A percentile compares a stretch with the other conserved stretches of the same genome.
Evolutionary conservation across 2,113 vertebrate species (phyloP).

Genomic region (Strix aluco): DNA sequence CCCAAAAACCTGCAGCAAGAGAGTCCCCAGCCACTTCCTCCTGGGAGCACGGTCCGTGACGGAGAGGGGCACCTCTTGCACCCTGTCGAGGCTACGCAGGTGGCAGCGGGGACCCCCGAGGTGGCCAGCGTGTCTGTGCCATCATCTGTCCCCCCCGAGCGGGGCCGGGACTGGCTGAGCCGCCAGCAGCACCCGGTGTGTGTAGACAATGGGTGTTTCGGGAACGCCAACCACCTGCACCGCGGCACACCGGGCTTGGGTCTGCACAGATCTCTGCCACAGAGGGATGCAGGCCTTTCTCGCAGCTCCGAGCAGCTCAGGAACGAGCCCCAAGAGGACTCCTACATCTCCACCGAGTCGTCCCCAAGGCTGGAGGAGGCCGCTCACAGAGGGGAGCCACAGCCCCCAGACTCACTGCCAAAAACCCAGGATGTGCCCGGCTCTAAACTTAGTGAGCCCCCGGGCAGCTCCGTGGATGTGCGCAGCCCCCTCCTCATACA

Average conservation of each 20-base stretch:
- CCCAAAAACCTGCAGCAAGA: not conserved
- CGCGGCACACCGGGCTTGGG: fast-evolving
- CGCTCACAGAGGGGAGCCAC: fast-evolving
- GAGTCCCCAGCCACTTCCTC: fast-evolving
- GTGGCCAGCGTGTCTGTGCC: fast-evolving
- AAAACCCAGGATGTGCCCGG: not conserved
- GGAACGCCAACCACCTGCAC: constrained; percentile 40
- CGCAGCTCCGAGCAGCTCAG: not conserved
- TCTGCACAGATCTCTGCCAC: not conserved
- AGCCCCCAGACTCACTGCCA: not conserved
- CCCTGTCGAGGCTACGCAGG: fast-evolving
- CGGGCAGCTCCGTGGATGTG: not conserved
- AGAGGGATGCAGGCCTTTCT: fast-evolving
- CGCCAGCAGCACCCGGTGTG: constrained; percentile 17
- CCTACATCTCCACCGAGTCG: not conserved
- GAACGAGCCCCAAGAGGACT: not conserved
- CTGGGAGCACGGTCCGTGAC: fast-evolving
- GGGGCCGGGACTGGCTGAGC: constrained; percentile 34
- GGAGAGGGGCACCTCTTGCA: fast-evolving
- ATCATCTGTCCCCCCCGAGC: fast-evolving
- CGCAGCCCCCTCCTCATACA: not conserved
- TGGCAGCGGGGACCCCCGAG: fast-evolving
- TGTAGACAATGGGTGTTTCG: constrained; percentile 27
- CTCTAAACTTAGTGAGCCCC: fast-evolving
- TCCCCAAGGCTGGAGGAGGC: fast-evolving